Conservation (phyloP, 2,113 vertebrate genomes). For the Grammomys surdaster region DNA sequence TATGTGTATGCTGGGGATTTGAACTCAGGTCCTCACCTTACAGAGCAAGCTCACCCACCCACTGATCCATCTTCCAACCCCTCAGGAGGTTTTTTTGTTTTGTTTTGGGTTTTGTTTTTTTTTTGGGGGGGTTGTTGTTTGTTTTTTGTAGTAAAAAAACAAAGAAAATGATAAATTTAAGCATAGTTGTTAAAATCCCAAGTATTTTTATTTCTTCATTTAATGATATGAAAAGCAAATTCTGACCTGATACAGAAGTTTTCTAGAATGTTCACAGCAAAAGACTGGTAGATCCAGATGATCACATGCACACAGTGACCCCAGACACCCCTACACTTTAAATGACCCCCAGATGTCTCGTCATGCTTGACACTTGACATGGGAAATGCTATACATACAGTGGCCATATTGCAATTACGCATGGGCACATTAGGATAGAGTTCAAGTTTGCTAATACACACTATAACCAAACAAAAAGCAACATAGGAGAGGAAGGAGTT, state of each 20-base stretch:
- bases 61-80: too few relatives aligned
- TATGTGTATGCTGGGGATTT: neutral
- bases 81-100: neutral
- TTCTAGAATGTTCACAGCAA: neutral
- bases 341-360: too few relatives aligned
- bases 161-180: neutral
- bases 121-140: too few relatives aligned
- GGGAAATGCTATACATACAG: too few relatives aligned
- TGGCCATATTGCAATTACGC: too few relatives aligned
- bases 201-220: neutral
- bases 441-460: neutral
- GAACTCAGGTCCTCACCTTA: neutral
- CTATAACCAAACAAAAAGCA: too few relatives aligned
- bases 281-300: neutral
- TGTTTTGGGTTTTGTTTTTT: too few relatives aligned
- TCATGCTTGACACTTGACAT: too few relatives aligned
- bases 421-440: neutral
- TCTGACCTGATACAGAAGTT: neutral
- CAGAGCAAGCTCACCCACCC: neutral
- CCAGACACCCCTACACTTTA: too few relatives aligned
- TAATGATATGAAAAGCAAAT: neutral
- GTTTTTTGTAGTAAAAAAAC: neutral
- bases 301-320: neutral
- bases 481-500: neutral
- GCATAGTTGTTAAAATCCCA: neutral